Evolutionary conservation across 2,888 invertebrate genomes (phyloP).

Genomic region (Cosmia pyralina): DNA sequence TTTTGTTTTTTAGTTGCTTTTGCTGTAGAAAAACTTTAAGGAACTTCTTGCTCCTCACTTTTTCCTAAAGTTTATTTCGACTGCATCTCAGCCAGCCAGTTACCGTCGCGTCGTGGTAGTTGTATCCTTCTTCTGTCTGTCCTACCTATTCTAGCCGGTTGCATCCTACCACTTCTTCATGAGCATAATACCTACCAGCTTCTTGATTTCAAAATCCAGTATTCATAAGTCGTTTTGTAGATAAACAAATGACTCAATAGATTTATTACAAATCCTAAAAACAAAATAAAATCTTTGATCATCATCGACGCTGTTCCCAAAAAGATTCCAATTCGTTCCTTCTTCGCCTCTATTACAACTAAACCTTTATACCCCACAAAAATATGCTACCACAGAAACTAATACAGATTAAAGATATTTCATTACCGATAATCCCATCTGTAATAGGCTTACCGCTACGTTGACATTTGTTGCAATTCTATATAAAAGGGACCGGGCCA

Average conservation of each 20-base stretch:
- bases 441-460: constrained; percentile 85
- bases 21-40: not conserved
- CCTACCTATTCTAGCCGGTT: not conserved
- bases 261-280: not conserved
- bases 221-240: not conserved
- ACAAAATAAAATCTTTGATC: constrained; percentile 12
- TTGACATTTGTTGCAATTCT: constrained; percentile 86
- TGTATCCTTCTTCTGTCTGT: too few relatives aligned
- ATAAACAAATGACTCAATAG: not conserved
- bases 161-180: not conserved
- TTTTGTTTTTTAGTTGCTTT: not conserved
- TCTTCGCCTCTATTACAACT: constrained; percentile 29
- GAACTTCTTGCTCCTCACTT: too few relatives aligned
- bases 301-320: constrained; percentile 7
- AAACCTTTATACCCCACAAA: constrained; percentile 49
- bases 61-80: too few relatives aligned
- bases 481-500: constrained; percentile 65
- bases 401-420: constrained; percentile 90
- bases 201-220: not conserved
- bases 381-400: constrained; percentile 71
- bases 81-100: too few relatives aligned
- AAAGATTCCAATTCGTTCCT: constrained; percentile 27
- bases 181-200: not conserved
- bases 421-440: constrained; percentile 86
- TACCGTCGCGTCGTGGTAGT: too few relatives aligned